Evolutionary conservation across 2,113 vertebrate genomes (phyloP), one percentile per base, ranked within the genome.

Genomic region (Chloropsis cyanopogon): DNA sequence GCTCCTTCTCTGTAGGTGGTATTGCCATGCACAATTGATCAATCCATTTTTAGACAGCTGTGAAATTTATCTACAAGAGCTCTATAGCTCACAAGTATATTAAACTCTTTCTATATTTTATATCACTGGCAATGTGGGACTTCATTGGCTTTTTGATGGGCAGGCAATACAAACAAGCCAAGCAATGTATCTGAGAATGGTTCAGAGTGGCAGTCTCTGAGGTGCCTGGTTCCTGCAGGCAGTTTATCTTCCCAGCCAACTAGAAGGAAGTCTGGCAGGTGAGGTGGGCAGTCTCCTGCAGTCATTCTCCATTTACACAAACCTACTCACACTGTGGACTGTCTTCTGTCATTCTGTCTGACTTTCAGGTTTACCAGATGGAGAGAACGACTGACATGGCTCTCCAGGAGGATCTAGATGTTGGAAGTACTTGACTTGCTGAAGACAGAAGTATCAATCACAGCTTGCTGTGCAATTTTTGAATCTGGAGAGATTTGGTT

Each of bases 381-480:
- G 5, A 47, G 29, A 56, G 54, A 78, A 42, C 0, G 1, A 24
- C 53, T 57, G 42, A 19, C 0, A 0, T 71, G 47, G 31, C 65
- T 59, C 65, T 85, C 47, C 50, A 37, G n/a, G 41, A 37, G 21
- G 41, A 69, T 72, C 49, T 69, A 39, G 41, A 7, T 56, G 18
- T 35, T 80, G 33, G 18, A 88, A 80, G 39, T 26, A 23, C 33
- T 82, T 76, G 53, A 7, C 39, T 80, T 72, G 53, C 25, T 29
- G 80, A 52, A 71, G 39, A 64, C 20, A 68, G 35, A 44, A 72
- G 29, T 56, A 76, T 12, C 14, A 54, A n/a, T 44, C 29, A 33
- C 25, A 59, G 9, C 18, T 56, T 80, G 15, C 68, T 47, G 9
- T 76, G 56, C 10, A 17, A 2, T 82, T 90, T 66, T 47, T 37